Evolutionary conservation across 1,140 invertebrate genomes (phyloP), one percentile per base, ranked within the genome.

Genomic region (Archivesica marissinica): DNA sequence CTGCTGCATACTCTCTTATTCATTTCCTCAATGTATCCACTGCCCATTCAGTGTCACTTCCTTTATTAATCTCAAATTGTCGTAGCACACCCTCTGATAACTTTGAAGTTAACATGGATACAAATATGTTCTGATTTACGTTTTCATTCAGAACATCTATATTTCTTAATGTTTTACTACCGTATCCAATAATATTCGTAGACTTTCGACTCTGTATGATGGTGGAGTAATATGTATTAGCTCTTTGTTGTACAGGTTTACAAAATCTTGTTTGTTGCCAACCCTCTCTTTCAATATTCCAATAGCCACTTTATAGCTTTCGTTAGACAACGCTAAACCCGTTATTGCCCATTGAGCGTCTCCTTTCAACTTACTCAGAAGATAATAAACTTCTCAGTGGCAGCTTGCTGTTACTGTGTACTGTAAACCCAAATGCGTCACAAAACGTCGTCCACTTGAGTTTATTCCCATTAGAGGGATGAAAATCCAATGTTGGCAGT

Each of bases 161-260:
- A 68, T 33, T 68, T 4, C 11, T 6, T 64, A 30, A 30, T 68
- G 64, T 38, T 30, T 68, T 39, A 30, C 64, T 38, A 68, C 28
- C 28, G 25, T 68, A 38, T 68, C 64, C 28, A 68, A 39, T 13
- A 33, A 68, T 30, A 23, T n/a, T 30, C 64, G 6, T 68, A 68
- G 35, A 38, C 64, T 68, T n/a, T 20, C 17, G 13, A 66, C 61
- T 59, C 41, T 33, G 6, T 39, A 11, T 9, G 11, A 30, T 15
- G 64, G 64, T 38, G 64, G 4, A 9, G 64, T 4, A 11, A 68
- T 68, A 38, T 68, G 30, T 20, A 68, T 68, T 23, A 68, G 35
- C 64, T 39, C 35, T 4, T 68, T 68, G 64, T 68, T 30, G 28
- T 68, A 33, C 11, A 82, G 11, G 61, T 74, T 38, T 44, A 70